Evolutionary conservation across 2,113 vertebrate species (phyloP), one percentile per base, ranked within the genome.

Genomic region (Lepisosteus oculatus): DNA sequence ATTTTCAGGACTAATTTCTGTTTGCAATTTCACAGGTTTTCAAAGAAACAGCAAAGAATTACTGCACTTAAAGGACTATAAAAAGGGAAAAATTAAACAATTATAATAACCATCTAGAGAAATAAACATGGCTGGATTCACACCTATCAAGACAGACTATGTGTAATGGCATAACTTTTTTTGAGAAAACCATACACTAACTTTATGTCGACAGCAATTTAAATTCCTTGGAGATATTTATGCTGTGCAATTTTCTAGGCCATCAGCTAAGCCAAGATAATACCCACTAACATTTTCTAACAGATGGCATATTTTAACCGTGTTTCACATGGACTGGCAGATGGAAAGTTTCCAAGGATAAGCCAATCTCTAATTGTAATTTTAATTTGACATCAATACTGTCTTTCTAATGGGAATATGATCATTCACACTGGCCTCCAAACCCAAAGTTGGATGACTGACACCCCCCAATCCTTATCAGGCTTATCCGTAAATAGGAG

Each of bases 321-420:
- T 65, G 65, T 73, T 75, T 80, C 73, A 67, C 57, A 59, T 75
- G 78, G 77, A 81, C 81, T 77, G 70, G 61, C 44, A 72, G 71
- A 82, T 67, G 75, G 78, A 75, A 59, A 29, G 68, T 68, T 76
- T 79, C 77, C 79, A 82, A 71, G 67, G 59, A 57, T 44, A 69
- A 79, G 80, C 76, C 76, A 73, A 83, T 79, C 70, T 83, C 86
- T 86, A 86, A 86, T 86, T 83, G 85, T 85, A 83, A 73, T 83
- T 74, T 44, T 76, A 74, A 85, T 85, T 86, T 83, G 79, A 86
- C 79, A 80, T 78, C 74, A 77, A 83, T 74, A 67, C 72, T 79
- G 64, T 68, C 78, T 77, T 74, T 76, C 70, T 75, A 63, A 75
- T 6, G 4, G 68, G 75, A 72, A 63, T 70, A 65, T 68, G 76